These are phyloP conservation scores for Macrobrachium nipponense DNA, from an alignment of 1,140 invertebrate genomes.

Conservation along the genomic window DNA sequence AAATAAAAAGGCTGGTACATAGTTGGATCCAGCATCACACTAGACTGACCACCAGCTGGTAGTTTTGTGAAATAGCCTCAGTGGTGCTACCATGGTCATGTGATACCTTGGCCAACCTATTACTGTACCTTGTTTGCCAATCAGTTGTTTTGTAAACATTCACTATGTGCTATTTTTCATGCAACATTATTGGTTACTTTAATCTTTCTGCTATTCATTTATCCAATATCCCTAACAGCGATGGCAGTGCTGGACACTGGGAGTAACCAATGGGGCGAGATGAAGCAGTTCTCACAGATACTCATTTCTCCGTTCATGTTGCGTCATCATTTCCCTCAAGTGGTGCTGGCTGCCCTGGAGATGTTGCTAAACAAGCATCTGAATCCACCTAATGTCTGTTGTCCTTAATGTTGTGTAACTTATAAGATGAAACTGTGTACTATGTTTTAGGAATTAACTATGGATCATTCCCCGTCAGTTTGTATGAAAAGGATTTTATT, in stretches of 20 bases:
- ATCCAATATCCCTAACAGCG: not conserved
- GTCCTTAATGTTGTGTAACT: too few species aligned
- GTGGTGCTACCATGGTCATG: too few species aligned
- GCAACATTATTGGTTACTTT: not conserved
- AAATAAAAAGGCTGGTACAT: not conserved
- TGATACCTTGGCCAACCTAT: too few species aligned
- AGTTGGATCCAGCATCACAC: not conserved
- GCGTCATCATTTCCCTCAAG: slow-evolving; percentile 57
- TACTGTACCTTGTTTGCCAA: too few species aligned
- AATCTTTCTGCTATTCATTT: not conserved
- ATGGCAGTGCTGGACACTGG: slow-evolving; percentile 46
- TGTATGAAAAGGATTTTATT: too few species aligned
- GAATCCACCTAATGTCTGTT: slow-evolving; percentile 9
- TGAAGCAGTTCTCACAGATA: slow-evolving; percentile 44
- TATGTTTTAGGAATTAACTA: too few species aligned
- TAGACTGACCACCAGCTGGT: too few species aligned
- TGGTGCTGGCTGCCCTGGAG: slow-evolving; percentile 51
- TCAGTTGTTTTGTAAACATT: not conserved
- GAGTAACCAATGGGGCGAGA: slow-evolving; percentile 50
- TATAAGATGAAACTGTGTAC: too few species aligned
- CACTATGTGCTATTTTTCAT: not conserved
- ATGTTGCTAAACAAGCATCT: slow-evolving; percentile 36
- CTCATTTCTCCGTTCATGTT: slow-evolving; percentile 61
- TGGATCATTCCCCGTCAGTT: too few species aligned
- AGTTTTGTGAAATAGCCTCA: too few species aligned